Percentiles rank a stretch among this genome's conserved stretches.
Evolutionary conservation across 2,888 invertebrate genomes (phyloP).

Genomic region (Siphlonurus alternatus): DNA sequence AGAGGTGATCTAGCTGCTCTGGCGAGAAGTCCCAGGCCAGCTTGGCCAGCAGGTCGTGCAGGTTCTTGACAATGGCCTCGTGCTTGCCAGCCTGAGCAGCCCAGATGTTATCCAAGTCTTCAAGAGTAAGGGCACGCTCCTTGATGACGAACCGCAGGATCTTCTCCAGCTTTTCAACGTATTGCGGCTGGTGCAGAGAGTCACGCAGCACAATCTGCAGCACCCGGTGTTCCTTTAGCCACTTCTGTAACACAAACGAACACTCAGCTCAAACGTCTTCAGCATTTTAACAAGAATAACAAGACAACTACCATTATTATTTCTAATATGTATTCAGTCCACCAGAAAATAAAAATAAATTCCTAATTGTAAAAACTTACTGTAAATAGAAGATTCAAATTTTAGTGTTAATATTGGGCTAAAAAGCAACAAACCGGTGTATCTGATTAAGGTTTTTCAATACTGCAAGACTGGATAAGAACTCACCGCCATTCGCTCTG

Average conservation of each 20-base stretch:
- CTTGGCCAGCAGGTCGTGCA: slow-evolving; percentile 90
- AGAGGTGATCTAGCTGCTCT: slow-evolving; percentile 90
- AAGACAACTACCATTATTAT: neutral
- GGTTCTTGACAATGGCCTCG: slow-evolving; percentile 95
- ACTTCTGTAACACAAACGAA: slow-evolving; percentile 42
- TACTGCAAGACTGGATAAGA: neutral
- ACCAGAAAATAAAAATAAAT: neutral
- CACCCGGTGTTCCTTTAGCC: slow-evolving; percentile 93
- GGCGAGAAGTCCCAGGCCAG: slow-evolving; percentile 97
- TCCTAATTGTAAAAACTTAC: too few species aligned
- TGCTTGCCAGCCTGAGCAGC: slow-evolving; percentile 94
- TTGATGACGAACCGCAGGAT: slow-evolving; percentile 95
- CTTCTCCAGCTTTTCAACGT: slow-evolving; percentile 94
- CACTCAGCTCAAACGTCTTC: neutral
- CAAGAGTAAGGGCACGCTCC: slow-evolving; percentile 69
- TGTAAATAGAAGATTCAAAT: too few species aligned
- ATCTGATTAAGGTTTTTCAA: too few species aligned
- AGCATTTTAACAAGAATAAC: neutral
- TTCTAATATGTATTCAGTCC: neutral
- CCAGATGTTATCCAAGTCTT: slow-evolving; percentile 92
- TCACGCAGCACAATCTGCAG: slow-evolving; percentile 88
- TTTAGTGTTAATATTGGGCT: too few species aligned
- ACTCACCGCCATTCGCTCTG: slow-evolving; percentile 84
- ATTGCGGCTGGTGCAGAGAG: slow-evolving; percentile 92
- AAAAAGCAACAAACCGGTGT: too few species aligned